These are phyloP conservation scores for Oreohelix idahoensis DNA, from an alignment of 1,140 invertebrate genomes.

Conservation along the genomic window DNA sequence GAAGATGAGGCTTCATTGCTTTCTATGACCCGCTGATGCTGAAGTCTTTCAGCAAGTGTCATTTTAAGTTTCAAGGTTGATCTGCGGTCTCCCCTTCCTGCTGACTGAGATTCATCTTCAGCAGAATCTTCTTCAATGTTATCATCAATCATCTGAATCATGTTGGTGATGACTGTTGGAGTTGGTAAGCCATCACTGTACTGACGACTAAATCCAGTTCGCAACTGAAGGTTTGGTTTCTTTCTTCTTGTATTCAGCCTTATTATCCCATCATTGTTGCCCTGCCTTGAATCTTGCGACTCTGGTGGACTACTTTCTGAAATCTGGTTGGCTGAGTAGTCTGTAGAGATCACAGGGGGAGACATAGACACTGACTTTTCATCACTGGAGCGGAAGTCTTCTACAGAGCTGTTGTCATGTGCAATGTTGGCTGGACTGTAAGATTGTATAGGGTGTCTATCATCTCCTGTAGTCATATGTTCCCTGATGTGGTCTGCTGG, in stretches of 20 bases:
- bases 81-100: constrained; percentile 29
- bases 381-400: constrained; percentile 15
- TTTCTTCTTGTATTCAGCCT: constrained; percentile 26
- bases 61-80: constrained; percentile 51
- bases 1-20: constrained; percentile 45
- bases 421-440: constrained; percentile 20
- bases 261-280: constrained; percentile 24
- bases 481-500: constrained; percentile 12
- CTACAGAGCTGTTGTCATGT: constrained; percentile 23
- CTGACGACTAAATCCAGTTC: constrained; percentile 65
- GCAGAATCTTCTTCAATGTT: constrained; percentile 56
- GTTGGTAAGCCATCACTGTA: constrained; percentile 68
- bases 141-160: constrained; percentile 68
- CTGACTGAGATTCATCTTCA: constrained; percentile 43
- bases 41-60: constrained; percentile 42
- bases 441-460: not conserved
- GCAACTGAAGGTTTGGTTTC: constrained; percentile 40
- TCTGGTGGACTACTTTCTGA: not conserved
- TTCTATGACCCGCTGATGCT: constrained; percentile 46
- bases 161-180: constrained; percentile 64
- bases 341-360: not conserved
- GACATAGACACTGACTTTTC: constrained; percentile 28
- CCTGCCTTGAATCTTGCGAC: not conserved
- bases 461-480: not conserved
- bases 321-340: not conserved